Evolutionary conservation across 1,140 invertebrate species (phyloP).

Genomic region (Spodoptera frugiperda): DNA sequence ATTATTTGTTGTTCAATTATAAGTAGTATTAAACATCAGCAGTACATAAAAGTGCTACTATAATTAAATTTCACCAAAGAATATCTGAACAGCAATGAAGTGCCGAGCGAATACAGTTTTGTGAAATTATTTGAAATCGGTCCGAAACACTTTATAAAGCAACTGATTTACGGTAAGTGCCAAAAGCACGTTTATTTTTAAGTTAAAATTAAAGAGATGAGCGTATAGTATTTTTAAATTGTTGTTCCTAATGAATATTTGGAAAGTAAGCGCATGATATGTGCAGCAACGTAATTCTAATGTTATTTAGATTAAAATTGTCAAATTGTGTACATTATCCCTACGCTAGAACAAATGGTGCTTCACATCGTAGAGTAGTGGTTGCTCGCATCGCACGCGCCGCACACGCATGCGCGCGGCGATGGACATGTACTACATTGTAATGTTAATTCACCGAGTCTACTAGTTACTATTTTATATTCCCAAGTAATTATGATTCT

Average conservation of each 20-base stretch:
- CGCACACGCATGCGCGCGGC: slow-evolving; percentile 52
- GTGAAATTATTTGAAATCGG: slow-evolving; percentile 48
- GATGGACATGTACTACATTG: slow-evolving; percentile 61
- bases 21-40: slow-evolving; percentile 55
- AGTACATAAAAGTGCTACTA: slow-evolving; percentile 33
- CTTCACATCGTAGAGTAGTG: slow-evolving; percentile 82
- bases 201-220: slow-evolving; percentile 74
- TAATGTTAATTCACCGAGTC: slow-evolving; percentile 82
- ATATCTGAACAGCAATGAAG: slow-evolving; percentile 57
- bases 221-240: slow-evolving; percentile 81
- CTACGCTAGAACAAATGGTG: slow-evolving; percentile 86
- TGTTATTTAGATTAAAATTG: slow-evolving; percentile 80
- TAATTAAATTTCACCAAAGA: slow-evolving; percentile 73
- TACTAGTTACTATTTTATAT: slow-evolving; percentile 84
- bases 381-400: slow-evolving; percentile 53
- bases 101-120: slow-evolving; percentile 24
- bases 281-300: slow-evolving; percentile 80
- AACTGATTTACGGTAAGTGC: slow-evolving; percentile 76
- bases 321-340: slow-evolving; percentile 83
- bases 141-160: slow-evolving; percentile 52
- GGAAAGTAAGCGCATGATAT: slow-evolving; percentile 72
- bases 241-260: slow-evolving; percentile 84
- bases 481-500: slow-evolving; percentile 81
- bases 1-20: slow-evolving; percentile 54
- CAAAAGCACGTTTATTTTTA: slow-evolving; percentile 81